Conservation (phyloP, 2,888 invertebrate species). For the Drosophila leonis region DNA sequence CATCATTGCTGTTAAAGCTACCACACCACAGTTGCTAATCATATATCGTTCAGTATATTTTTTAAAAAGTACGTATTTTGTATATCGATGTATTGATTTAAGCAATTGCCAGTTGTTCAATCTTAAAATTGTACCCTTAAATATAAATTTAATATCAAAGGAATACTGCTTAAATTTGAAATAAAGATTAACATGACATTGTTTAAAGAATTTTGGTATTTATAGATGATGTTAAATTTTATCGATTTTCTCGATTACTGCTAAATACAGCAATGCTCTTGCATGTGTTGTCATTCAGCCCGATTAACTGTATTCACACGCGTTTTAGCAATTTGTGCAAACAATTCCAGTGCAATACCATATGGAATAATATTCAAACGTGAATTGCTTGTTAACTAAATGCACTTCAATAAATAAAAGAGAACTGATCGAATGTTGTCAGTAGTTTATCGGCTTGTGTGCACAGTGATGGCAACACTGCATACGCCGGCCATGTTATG, state of each 20-base stretch:
- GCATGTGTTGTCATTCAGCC: slow-evolving; percentile 59
- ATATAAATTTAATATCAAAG: neutral
- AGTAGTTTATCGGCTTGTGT: slow-evolving; percentile 35
- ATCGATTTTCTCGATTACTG: slow-evolving; percentile 18
- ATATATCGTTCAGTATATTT: neutral
- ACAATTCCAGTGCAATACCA: slow-evolving; percentile 29
- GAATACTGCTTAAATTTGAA: neutral
- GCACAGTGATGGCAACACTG: slow-evolving; percentile 71
- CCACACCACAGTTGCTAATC: slow-evolving; percentile 2
- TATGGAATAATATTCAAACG: slow-evolving; percentile 10
- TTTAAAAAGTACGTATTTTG: neutral
- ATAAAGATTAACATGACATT: neutral
- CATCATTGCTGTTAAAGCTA: neutral
- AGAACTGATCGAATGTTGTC: neutral
- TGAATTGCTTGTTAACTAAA: neutral
- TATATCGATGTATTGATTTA: neutral
- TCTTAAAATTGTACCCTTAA: neutral
- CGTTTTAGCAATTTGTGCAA: slow-evolving; percentile 54
- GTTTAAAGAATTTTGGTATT: neutral
- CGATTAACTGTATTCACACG: slow-evolving; percentile 36
- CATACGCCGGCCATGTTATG: slow-evolving; percentile 80
- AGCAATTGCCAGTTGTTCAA: too few relatives aligned
- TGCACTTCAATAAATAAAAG: slow-evolving; percentile 6
- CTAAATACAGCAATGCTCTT: slow-evolving; percentile 25
- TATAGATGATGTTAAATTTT: neutral